Evolutionary conservation across 2,113 vertebrate genomes (phyloP), one percentile per base, ranked within the genome.

Genomic region (Otus sunia): DNA sequence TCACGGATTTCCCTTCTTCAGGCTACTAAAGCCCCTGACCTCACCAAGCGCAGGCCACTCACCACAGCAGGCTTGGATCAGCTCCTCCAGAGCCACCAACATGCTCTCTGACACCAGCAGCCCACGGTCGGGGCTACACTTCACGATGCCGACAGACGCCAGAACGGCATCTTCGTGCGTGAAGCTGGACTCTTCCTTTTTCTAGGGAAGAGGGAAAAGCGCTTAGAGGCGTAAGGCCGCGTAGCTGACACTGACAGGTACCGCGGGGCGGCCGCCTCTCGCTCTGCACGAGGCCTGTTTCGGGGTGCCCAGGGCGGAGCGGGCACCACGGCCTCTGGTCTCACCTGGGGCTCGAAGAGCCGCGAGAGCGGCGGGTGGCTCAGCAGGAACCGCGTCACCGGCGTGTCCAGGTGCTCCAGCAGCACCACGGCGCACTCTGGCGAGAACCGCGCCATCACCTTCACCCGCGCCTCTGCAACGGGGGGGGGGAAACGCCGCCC

Each of bases 11-110:
- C 18, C 16, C 22, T 34, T 45, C 29, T 15, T 9, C 4, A 9
- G 3, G 20, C 12, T 32, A 7, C 34, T 1, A 2, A 16, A 47
- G 14, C 11, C 11, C 5, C 16, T 29, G 11, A 0, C 16, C 30
- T 3, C 26, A 4, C 34, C 36, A 6, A 15, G 21, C 1, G 0
- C 13, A 23, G 1, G 0, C 11, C 17, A 45, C 98, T 98, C 96
- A 99, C 99, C 99, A 85, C 97, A 98, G 90, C 98, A 99, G 1
- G 97, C 98, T 6, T 79, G 96, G 73, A 99, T 95, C 15, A 99
- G 90, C 50, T 97, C 97, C 50, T 98, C 97, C 10, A 99, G 73
- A 8, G 98, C 98, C 1, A 97, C 88, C 19, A 56, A 93, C 90
- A 93, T 98, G 60, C 98, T 99, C 73, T 96, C 93, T 0, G 98